phyloP scores from a whole-genome alignment of 2,888 invertebrate genomes.

The Petrolisthes cinctipes region DNA sequence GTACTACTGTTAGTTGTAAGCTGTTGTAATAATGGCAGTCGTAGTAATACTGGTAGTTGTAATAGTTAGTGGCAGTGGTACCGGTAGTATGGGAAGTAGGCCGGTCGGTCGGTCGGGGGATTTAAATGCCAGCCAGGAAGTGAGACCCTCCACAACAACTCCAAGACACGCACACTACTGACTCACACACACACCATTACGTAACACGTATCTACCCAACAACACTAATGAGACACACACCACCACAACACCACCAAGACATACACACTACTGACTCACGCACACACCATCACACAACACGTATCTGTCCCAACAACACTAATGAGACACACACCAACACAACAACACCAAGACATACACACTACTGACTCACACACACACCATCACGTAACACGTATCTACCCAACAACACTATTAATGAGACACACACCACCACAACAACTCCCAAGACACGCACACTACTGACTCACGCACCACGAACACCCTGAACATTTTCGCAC shows the following conservation, averaged over 20 bases:
- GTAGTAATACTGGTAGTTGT: no score
- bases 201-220: neutral
- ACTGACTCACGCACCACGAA: neutral
- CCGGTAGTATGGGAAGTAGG: no score
- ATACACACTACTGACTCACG: constrained; percentile 1
- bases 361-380: neutral
- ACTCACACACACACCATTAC: neutral
- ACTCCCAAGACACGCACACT: neutral
- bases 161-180: neutral
- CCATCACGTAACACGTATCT: neutral
- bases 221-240: no score
- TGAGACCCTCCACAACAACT: neutral
- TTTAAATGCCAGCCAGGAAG: neutral
- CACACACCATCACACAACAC: neutral
- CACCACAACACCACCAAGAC: neutral
- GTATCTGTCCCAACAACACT: neutral
- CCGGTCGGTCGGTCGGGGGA: neutral
- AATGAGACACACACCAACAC: no score
- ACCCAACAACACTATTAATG: neutral
- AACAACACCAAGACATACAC: neutral
- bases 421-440: neutral
- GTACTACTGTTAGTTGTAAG: no score
- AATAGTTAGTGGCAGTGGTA: no score
- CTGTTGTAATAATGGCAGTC: no score
- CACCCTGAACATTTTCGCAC: neutral